Percentiles rank a stretch among this genome's conserved stretches.
Conservation (phyloP, 2,113 vertebrate species). For the Silurus glanis region DNA sequence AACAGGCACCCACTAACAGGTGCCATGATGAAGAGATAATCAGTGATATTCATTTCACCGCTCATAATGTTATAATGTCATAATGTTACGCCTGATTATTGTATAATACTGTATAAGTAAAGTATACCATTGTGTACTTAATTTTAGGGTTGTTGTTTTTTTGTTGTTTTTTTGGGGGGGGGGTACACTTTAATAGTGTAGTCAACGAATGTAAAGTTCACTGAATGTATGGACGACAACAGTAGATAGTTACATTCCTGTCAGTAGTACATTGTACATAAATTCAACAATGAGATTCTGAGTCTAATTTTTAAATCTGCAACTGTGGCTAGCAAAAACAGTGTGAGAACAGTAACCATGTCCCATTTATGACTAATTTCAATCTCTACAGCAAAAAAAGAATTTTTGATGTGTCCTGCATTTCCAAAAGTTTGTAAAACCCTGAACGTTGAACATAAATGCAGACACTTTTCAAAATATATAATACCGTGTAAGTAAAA, state of each 20-base stretch:
- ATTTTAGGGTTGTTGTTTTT: neutral
- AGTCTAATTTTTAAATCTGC: neutral
- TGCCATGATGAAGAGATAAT: no score
- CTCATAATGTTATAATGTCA: no score
- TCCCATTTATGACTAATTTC: neutral
- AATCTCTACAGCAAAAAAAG: neutral
- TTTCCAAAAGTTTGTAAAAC: no score
- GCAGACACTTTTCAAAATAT: no score
- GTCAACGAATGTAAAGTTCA: conserved; percentile 30
- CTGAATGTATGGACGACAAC: conserved; percentile 16
- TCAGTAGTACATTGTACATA: neutral
- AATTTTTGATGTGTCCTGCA: no score
- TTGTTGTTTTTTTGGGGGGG: neutral
- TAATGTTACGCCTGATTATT: no score
- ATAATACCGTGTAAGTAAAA: no score
- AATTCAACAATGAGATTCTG: neutral
- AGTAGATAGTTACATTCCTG: conserved; percentile 1
- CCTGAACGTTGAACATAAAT: no score
- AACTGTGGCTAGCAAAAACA: neutral
- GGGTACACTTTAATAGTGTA: conserved; percentile 40
- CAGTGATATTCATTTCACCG: no score
- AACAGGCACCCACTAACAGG: no score
- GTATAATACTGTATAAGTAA: no score
- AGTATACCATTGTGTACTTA: no score
- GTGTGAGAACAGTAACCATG: neutral